A percentile compares a stretch with the other conserved stretches of the same genome.
phyloP scores from a whole-genome alignment of 2,797 vertebrate genomes.

The Mormyrus hasselquistii region DNA sequence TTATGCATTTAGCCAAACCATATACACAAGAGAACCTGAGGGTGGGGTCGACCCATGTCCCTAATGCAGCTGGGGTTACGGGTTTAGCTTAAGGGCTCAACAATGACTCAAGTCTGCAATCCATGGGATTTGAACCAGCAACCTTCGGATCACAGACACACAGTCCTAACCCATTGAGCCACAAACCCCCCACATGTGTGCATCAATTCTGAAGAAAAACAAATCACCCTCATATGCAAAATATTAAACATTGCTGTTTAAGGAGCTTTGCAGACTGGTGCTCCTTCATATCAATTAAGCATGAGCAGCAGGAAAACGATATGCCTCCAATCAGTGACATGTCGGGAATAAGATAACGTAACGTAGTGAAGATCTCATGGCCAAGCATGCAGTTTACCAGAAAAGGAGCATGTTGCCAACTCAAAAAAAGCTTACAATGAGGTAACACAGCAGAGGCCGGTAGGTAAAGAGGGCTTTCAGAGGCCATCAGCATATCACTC shows the following conservation, averaged over 20 bases:
- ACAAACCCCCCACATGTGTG: not conserved
- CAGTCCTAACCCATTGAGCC: not conserved
- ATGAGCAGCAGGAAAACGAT: not conserved
- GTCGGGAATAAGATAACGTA: not conserved
- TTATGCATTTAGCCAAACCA: not conserved
- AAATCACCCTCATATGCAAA: not conserved
- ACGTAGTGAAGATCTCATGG: not conserved
- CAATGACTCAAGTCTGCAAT: not conserved
- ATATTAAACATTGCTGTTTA: not conserved
- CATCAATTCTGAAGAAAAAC: not conserved
- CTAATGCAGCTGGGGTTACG: not conserved
- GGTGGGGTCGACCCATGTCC: not conserved
- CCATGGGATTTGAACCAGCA: not conserved
- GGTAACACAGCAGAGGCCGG: not conserved
- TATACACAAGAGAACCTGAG: not conserved
- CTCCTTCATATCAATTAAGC: not conserved
- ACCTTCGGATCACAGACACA: not conserved
- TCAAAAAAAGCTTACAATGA: not conserved
- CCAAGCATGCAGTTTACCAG: not conserved
- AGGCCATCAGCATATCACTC: not conserved
- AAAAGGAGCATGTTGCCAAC: not conserved
- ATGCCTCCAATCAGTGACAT: not conserved
- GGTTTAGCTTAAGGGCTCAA: not conserved
- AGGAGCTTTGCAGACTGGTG: not conserved
- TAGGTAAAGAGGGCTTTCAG: not conserved